A percentile compares a stretch with the other conserved stretches of the same genome.
phyloP scores from a whole-genome alignment of 2,113 vertebrate species.

The Burhinus bistriatus region DNA sequence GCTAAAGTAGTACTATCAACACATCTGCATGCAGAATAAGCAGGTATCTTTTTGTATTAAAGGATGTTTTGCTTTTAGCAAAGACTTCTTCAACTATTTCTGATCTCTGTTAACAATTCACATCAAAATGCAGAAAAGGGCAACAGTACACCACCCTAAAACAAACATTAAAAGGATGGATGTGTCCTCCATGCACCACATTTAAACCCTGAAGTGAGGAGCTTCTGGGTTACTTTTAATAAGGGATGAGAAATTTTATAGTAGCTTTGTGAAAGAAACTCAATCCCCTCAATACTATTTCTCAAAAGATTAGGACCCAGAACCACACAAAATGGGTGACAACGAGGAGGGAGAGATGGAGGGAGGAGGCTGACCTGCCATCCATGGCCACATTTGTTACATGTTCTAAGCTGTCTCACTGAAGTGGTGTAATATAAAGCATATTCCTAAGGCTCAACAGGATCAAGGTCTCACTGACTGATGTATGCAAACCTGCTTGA shows the following conservation, averaged over 20 bases:
- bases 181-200: not conserved
- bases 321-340: rapidly evolving
- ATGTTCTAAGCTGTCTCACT: not conserved
- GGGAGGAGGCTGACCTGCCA: not conserved
- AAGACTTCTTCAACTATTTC: not conserved
- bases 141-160: not conserved
- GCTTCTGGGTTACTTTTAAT: not conserved
- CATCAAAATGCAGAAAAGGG: not conserved
- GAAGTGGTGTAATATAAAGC: not conserved
- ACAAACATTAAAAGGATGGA: not conserved
- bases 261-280: not conserved
- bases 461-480: not conserved
- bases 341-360: not conserved
- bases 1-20: not conserved
- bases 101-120: not conserved
- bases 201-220: not conserved
- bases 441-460: not conserved
- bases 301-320: not conserved
- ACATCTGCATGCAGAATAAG: rapidly evolving
- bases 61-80: not conserved
- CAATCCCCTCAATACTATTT: not conserved
- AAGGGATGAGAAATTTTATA: not conserved
- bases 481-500: not conserved
- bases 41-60: not conserved
- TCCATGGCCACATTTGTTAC: not conserved